Percentiles rank a stretch among this genome's conserved stretches.
Conservation (phyloP, 2,888 invertebrate genomes). For the Drosophila peninsularis region DNA sequence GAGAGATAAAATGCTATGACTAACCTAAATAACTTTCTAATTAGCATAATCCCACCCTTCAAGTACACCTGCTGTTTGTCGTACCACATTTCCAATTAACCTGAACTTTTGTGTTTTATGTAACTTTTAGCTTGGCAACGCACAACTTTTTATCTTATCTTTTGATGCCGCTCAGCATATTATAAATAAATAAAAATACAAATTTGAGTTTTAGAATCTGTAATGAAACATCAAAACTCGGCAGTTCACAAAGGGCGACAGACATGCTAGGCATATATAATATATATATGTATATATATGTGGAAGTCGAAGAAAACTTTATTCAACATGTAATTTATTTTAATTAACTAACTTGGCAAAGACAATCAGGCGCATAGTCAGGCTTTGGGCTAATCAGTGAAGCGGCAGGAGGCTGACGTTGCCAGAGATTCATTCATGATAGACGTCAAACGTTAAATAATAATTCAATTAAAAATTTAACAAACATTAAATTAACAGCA, state of each 20-base stretch:
- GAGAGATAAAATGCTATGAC: not conserved
- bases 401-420: not conserved
- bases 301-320: constrained; percentile 23
- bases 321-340: constrained; percentile 59
- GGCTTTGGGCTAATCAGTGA: constrained; percentile 37
- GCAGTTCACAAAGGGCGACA: constrained; percentile 9
- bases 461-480: constrained; percentile 69
- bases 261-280: not conserved
- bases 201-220: constrained; percentile 1
- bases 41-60: not conserved
- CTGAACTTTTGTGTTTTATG: constrained; percentile 3
- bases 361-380: constrained; percentile 28
- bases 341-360: constrained; percentile 65
- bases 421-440: constrained; percentile 45
- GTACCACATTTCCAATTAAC: constrained; percentile 14
- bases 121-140: constrained; percentile 6
- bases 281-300: not conserved
- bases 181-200: constrained; percentile 3
- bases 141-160: constrained; percentile 17
- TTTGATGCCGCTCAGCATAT: constrained; percentile 1
- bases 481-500: constrained; percentile 70
- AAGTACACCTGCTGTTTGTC: not conserved
- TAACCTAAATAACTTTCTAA: not conserved
- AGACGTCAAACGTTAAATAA: constrained; percentile 38
- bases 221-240: constrained; percentile 13